Evolutionary conservation across 2,113 vertebrate species (phyloP), one percentile per base, ranked within the genome.

Genomic region (Lophius piscatorius): DNA sequence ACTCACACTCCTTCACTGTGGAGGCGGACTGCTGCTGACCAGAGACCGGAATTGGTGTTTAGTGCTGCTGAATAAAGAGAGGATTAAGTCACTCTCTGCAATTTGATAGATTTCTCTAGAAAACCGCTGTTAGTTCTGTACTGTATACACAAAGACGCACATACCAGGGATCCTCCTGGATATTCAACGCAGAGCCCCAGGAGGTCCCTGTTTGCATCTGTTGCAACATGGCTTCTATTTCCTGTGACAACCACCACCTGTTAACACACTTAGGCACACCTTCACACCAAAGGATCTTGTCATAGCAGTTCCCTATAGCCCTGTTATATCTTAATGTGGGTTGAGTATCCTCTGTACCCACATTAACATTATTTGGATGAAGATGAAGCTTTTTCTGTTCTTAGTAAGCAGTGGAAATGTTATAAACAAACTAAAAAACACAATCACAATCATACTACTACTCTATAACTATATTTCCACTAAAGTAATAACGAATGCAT

Each of bases 61-160:
- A 75, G 49, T 69, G 70, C 71, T 29, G 22, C 64, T 80, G 80
- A 78, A 86, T 76, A 74, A 79, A 77, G 54, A 57, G 34, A 55
- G 65, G 78, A 84, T 87, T 82, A 88, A 72, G 57, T 71, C 46
- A n/a, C n/a, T 78, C 36, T 34, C 67, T 71, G 72, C 65, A 52
- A 72, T 83, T 77, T 75, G 61, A 72, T 71, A 44, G 69, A 47
- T 73, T 60, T 42, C 61, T 65, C 71, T 82, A 8, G 74, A 21
- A 83, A 81, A 70, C 75, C 72, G 58, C 58, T 54, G 54, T 80
- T 73, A 65, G 41, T 69, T 73, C 68, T 55, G 34, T 76, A 63
- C 40, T 66, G 63, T 75, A 56, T 56, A 56, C 50, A 80, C 79
- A 84, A 75, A 80, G 45, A 52, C 62, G 40, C 68, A 52, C 75